A percentile compares a stretch with the other conserved stretches of the same genome.
Conservation (phyloP, 2,888 invertebrate genomes). For the Cheiracanthium punctorium region DNA sequence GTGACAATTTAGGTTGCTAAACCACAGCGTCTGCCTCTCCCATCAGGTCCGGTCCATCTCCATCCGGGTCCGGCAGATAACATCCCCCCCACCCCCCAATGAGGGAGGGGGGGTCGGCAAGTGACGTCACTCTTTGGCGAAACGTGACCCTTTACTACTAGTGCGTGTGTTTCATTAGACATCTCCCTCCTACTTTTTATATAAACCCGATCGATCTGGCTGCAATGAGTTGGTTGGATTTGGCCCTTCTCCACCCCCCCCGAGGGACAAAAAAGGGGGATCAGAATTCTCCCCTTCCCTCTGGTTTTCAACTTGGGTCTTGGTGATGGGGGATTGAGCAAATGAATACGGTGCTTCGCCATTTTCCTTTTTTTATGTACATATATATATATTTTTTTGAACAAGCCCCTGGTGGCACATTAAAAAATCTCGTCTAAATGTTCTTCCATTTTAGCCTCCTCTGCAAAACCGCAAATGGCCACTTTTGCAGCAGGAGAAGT, state of each 20-base stretch:
- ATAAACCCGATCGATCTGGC: neutral
- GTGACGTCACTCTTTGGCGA: constrained; percentile 6
- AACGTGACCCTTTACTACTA: constrained; percentile 2
- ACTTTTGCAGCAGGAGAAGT: no score
- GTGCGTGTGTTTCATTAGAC: neutral
- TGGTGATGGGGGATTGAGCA: neutral
- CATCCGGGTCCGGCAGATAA: constrained; percentile 7
- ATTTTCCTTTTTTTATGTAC: no score
- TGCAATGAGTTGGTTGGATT: neutral
- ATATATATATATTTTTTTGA: neutral
- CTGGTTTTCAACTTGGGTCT: neutral
- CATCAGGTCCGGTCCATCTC: constrained; percentile 1
- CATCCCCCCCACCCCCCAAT: neutral
- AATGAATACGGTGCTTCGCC: neutral
- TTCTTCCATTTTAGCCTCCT: no score
- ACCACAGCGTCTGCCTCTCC: neutral
- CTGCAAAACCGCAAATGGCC: no score
- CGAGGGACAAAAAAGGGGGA: neutral
- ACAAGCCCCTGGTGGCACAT: neutral
- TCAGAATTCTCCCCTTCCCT: neutral
- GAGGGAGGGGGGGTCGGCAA: neutral
- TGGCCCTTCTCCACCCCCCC: no score
- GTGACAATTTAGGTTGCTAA: neutral
- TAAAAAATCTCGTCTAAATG: neutral
- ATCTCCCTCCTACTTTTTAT: neutral